Evolutionary conservation across 2,888 invertebrate species (phyloP).

Genomic region (Philonicus albiceps): DNA sequence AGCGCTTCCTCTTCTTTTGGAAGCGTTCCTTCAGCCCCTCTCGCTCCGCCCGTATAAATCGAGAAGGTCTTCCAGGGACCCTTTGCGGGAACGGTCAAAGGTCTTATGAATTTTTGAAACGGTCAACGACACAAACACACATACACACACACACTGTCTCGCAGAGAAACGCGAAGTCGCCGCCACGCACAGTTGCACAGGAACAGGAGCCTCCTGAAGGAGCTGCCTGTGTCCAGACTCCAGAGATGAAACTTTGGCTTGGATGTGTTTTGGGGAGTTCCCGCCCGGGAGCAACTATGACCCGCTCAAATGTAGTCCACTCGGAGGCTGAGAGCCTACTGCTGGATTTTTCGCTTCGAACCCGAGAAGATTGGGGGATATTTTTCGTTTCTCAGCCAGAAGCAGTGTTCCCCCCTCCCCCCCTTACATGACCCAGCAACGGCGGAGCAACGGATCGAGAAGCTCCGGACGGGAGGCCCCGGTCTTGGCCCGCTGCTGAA

Average conservation of each 20-base stretch:
- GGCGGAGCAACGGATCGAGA: too few relatives aligned
- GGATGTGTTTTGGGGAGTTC: neutral
- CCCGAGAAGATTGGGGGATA: neutral
- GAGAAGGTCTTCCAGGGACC: neutral
- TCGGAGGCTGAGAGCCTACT: constrained; percentile 64
- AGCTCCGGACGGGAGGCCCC: neutral
- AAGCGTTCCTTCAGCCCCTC: neutral
- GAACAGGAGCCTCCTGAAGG: neutral
- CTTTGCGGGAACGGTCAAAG: neutral
- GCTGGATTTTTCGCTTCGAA: constrained; percentile 44
- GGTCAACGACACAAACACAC: neutral
- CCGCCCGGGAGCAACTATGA: neutral
- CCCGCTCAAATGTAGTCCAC: constrained; percentile 58
- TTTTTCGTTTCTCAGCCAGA: neutral
- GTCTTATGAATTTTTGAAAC: constrained; percentile 37
- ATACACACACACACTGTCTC: neutral
- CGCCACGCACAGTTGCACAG: neutral
- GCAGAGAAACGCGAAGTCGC: neutral
- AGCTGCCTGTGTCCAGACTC: neutral
- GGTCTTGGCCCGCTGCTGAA: neutral
- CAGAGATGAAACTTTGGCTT: neutral
- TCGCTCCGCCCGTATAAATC: neutral
- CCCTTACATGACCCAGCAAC: neutral
- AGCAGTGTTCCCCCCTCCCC: neutral
- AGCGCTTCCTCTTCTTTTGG: neutral